A percentile compares a stretch with the other conserved stretches of the same genome.
Evolutionary conservation across 2,113 vertebrate species (phyloP).

Genomic region (Colius striatus): DNA sequence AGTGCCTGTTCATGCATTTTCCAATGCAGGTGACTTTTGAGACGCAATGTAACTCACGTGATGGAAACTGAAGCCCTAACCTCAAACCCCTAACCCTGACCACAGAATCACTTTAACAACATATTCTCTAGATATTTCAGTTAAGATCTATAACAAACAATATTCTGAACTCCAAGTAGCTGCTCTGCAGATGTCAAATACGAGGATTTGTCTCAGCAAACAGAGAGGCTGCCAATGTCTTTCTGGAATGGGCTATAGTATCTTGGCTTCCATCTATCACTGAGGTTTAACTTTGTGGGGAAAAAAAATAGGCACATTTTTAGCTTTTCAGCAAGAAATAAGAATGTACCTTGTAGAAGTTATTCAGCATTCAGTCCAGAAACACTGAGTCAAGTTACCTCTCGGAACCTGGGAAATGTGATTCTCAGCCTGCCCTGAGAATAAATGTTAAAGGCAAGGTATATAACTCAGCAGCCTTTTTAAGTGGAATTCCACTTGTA

Average conservation of each 20-base stretch:
- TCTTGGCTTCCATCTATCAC: neutral
- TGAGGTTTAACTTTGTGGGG: neutral
- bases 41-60: neutral
- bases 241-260: neutral
- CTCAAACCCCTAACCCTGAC: neutral
- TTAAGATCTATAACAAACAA: neutral
- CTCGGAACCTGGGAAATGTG: neutral
- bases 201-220: neutral
- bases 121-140: neutral
- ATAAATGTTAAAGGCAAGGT: neutral
- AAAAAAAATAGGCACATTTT: neutral
- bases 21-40: neutral
- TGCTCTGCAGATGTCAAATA: neutral
- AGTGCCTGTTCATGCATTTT: neutral
- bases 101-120: neutral
- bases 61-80: neutral
- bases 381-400: neutral
- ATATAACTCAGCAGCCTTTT: neutral
- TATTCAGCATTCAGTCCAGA: neutral
- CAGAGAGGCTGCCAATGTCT: neutral
- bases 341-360: neutral
- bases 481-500: neutral
- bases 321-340: neutral
- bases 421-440: neutral
- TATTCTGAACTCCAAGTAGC: neutral